These are phyloP conservation scores for Drosophila tropicalis DNA, from an alignment of 1,140 invertebrate genomes.

Conservation along the genomic window DNA sequence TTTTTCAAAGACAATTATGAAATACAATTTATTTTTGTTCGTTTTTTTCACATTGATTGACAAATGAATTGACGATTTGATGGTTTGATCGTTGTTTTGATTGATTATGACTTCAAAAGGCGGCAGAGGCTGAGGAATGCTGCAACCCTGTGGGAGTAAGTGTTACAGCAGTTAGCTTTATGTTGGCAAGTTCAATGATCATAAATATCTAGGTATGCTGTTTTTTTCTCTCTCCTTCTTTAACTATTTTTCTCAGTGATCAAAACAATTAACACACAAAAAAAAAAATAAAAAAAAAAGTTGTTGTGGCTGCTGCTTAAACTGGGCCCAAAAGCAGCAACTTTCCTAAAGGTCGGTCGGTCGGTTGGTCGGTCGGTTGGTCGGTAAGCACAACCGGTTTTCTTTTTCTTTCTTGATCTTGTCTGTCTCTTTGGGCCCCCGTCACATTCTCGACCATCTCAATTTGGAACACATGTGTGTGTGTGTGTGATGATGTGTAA, in stretches of 20 bases:
- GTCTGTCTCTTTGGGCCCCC: slow-evolving; percentile 30
- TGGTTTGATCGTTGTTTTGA: slow-evolving; percentile 34
- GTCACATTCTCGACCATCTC: slow-evolving; percentile 19
- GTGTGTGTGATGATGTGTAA: not conserved
- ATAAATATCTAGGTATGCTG: not conserved
- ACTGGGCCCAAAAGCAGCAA: slow-evolving; percentile 43
- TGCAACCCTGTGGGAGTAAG: slow-evolving; percentile 2
- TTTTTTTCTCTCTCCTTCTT: not conserved
- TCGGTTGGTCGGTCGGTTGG: slow-evolving; percentile 68
- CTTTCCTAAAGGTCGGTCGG: slow-evolving; percentile 62
- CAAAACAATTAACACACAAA: slow-evolving; percentile 72
- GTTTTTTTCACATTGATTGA: slow-evolving; percentile 57
- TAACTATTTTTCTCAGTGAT: slow-evolving; percentile 35
- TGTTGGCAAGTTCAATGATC: slow-evolving; percentile 29
- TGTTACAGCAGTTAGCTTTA: slow-evolving; percentile 31
- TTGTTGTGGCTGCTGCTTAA: slow-evolving; percentile 10
- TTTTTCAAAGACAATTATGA: slow-evolving; percentile 66
- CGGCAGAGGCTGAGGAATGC: slow-evolving; percentile 14
- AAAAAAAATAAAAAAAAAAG: slow-evolving; percentile 32
- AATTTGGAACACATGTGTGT: not conserved
- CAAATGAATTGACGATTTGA: slow-evolving; percentile 52
- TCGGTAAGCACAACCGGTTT: slow-evolving; percentile 52
- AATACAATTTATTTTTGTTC: slow-evolving; percentile 38
- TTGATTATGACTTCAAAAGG: slow-evolving; percentile 13
- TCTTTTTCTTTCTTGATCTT: slow-evolving; percentile 37